Evolutionary conservation across 2,797 vertebrate genomes (phyloP), one percentile per base, ranked within the genome.

Genomic region (Dendrocincla tyrannina): DNA sequence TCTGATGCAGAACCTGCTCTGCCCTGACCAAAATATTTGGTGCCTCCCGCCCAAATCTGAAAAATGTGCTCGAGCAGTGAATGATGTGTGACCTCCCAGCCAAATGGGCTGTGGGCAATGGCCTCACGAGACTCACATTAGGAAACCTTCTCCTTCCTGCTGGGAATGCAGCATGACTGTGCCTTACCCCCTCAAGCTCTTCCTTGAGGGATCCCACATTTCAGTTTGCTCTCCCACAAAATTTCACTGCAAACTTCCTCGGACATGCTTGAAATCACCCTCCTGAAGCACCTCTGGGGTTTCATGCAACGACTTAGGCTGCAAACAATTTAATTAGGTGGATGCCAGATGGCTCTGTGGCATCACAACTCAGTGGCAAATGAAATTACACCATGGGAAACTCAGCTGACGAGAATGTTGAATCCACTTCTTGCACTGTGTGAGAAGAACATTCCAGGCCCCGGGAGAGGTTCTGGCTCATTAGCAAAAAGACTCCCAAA

Each of bases 261-360:
- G 46, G 59, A 44, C 37, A 4, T 3, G 59, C 79, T 60, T 20
- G 37, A 87, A 58, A 59, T 88, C 41, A 30, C 70, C 60, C 35
- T 47, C 6, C 67, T 62, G 75, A 59, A 90, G 90, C 50, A 82
- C 64, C 88, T 82, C 17, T 69, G 91, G 67, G 91, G 63, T 66
- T 89, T 90, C 7, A 28, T 53, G 33, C 12, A 85, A 64, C 77
- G 52, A 85, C 67, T 82, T 42, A 52, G 59, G 75, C 72, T 73
- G 79, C 13, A n/a, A 95, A 91, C 67, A 89, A 94, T 94, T 89
- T 83, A 88, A 89, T 95, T 85, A 95, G 91, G 81, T 60, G 46
- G 64, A 30, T 63, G 60, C 49, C 93, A 95, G 90, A 96, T 93
- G 93, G 93, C 76, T 93, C 64, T 0, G 2, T 70, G 78, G 90